Conservation (phyloP, 2,113 vertebrate species). For the Oncorhynchus tshawytscha region DNA sequence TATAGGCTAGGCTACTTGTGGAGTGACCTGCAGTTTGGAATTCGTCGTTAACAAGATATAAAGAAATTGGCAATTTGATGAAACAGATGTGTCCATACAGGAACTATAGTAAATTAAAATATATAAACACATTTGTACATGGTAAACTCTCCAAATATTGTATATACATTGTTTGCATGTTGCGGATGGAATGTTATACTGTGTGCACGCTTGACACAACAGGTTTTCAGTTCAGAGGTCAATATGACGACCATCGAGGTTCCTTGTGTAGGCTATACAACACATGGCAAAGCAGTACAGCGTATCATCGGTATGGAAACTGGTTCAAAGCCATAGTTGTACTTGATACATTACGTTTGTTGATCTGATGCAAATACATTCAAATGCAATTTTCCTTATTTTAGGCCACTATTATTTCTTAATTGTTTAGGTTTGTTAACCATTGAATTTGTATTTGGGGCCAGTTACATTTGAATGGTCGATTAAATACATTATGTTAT, state of each 20-base stretch:
- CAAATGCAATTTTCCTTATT: neutral
- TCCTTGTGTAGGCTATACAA: neutral
- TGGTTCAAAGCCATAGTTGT: too few species aligned
- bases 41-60: neutral
- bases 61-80: too few species aligned
- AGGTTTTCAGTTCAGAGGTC: constrained; percentile 3
- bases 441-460: neutral
- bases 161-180: neutral
- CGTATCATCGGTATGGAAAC: too few species aligned
- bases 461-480: neutral
- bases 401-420: neutral
- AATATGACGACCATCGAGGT: neutral
- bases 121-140: neutral
- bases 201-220: neutral
- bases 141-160: neutral
- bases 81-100: too few species aligned
- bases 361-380: too few species aligned
- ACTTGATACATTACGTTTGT: too few species aligned
- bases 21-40: neutral
- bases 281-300: neutral
- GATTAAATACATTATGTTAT: neutral
- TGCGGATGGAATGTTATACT: neutral
- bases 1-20: neutral
- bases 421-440: neutral
- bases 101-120: too few species aligned